phyloP scores from a whole-genome alignment of 2,888 invertebrate species.

The Acrobasis suavella region DNA sequence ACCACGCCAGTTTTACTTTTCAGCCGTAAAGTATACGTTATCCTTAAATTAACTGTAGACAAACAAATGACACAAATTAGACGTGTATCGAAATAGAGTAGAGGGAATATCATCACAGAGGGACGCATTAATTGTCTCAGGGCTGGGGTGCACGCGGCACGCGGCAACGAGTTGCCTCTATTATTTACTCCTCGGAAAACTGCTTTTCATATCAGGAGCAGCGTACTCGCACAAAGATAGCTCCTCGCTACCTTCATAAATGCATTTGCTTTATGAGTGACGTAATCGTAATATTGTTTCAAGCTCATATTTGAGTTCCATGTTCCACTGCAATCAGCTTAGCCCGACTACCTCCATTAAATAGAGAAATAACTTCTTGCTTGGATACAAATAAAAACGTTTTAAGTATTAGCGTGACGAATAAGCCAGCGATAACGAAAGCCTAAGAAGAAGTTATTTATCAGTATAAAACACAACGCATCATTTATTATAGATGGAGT shows the following conservation, averaged over 20 bases:
- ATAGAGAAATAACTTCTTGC: conserved; percentile 41
- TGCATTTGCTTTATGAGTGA: conserved; percentile 71
- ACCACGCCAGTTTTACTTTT: not conserved
- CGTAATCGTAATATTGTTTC: conserved; percentile 69
- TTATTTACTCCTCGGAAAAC: conserved; percentile 71
- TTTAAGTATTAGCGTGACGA: conserved; percentile 44
- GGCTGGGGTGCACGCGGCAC: conserved; percentile 42
- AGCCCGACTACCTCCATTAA: conserved; percentile 45
- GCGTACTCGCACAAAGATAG: conserved; percentile 64
- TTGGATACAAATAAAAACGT: conserved; percentile 38
- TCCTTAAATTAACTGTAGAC: conserved; percentile 25
- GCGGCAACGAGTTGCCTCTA: conserved; percentile 50
- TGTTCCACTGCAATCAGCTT: conserved; percentile 54
- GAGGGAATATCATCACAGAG: conserved; percentile 30
- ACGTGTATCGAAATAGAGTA: conserved; percentile 28
- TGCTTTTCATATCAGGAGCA: conserved; percentile 78
- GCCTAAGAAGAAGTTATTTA: not conserved
- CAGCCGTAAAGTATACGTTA: not conserved
- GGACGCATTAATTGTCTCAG: conserved; percentile 48
- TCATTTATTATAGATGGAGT: conserved; percentile 41
- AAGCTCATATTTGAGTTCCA: conserved; percentile 56
- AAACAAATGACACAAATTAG: conserved; percentile 22
- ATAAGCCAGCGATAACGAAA: conserved; percentile 42
- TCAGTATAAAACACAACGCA: conserved; percentile 39
- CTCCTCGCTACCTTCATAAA: conserved; percentile 61